Base-by-base conservation (phyloP, 2,888 invertebrate genomes). In the Apomyelois bistriatella region DNA sequence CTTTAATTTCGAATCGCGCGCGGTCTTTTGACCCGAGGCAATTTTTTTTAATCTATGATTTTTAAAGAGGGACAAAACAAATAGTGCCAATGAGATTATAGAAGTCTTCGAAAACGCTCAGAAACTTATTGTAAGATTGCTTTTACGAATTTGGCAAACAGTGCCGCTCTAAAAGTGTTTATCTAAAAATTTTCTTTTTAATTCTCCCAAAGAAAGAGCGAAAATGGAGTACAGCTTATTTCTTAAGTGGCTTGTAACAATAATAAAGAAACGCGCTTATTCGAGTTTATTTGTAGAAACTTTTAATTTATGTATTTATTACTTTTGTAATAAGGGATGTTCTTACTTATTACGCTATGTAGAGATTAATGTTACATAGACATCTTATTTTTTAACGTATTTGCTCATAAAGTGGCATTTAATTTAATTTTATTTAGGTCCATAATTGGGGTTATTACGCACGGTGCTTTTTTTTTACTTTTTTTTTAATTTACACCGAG, bases 51-150 rank as follows among this genome's bases (percentile, higher is more conserved):
- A n/a, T n/a, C n/a, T n/a, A n/a, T n/a, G n/a, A 22, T 22, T 22
- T 22, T 22, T 5, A 28, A 46, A 16, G 5, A 57, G 55, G 60
- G 59, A 70, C 70, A 3, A 46, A 46, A 4, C 3, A 9, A 5
- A 15, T 3, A 10, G 46, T 32, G 3, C 13, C 46, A 46, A 16
- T 8, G 32, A n/a, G 46, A 46, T 8, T 16, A 46, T 16, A 46
- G 8, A 73, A 73, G 74, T 66, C 71, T 82, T 74, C 75, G 76
- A 76, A 79, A 82, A 78, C 69, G 68, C 64, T 67, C 58, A 71
- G 73, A 68, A 76, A 66, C 73, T 79, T 76, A 64, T 58, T 54
- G 58, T 46, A 46, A 70, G 66, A 72, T 74, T 72, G 73, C 72
- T 68, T 75, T 74, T 70, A 69, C 58, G 60, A 62, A 68, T 71